Evolutionary conservation across 2,888 invertebrate genomes (phyloP).

Genomic region (Lypha dubia): DNA sequence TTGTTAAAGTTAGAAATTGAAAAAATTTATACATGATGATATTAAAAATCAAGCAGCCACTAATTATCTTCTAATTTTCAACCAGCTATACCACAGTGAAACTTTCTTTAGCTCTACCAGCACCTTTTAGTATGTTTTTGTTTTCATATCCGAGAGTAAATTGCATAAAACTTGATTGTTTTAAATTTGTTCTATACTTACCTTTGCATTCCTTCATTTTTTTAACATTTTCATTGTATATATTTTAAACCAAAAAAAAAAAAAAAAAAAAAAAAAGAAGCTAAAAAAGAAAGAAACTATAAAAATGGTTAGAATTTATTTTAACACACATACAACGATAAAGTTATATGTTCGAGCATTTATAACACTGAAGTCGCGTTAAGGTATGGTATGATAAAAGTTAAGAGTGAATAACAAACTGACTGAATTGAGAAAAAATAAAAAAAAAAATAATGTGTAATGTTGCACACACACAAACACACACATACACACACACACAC

Average conservation of each 20-base stretch:
- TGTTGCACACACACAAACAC: constrained; percentile 8
- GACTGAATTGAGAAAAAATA: not conserved
- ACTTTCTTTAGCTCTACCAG: not conserved
- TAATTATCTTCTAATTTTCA: too few species aligned
- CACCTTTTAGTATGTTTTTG: constrained; percentile 13
- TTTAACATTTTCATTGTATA: constrained; percentile 10
- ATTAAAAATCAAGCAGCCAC: too few species aligned
- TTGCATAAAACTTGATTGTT: constrained; percentile 68
- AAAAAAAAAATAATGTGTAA: constrained; percentile 20
- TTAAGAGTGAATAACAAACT: constrained; percentile 23
- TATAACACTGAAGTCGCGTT: constrained; percentile 7
- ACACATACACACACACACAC: too few species aligned
- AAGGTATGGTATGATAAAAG: constrained; percentile 43
- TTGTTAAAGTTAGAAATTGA: too few species aligned
- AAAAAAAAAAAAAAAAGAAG: not conserved
- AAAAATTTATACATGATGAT: too few species aligned
- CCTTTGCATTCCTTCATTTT: constrained; percentile 12
- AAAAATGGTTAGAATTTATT: constrained; percentile 24
- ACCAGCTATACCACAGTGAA: too few species aligned
- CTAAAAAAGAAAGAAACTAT: too few species aligned
- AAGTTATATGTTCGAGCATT: not conserved
- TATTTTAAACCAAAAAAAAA: not conserved
- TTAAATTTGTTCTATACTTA: constrained; percentile 48
- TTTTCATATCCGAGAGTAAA: constrained; percentile 55
- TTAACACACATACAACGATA: not conserved